Conservation (phyloP, 2,888 invertebrate genomes). For the Actias luna region DNA sequence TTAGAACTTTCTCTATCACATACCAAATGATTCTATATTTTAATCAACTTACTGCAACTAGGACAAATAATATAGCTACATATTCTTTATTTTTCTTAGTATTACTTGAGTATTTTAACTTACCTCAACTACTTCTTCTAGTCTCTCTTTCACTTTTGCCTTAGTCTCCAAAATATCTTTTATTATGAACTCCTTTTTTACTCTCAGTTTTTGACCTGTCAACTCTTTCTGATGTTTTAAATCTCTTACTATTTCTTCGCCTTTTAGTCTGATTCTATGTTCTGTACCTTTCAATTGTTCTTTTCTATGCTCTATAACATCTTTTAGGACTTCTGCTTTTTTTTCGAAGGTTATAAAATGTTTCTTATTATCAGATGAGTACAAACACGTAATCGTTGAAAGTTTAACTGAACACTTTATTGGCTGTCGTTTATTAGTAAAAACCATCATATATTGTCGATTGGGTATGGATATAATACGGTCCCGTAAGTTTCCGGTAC, state of each 20-base stretch:
- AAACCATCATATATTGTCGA: conserved; percentile 37
- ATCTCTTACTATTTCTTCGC: conserved; percentile 70
- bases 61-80: too few species aligned
- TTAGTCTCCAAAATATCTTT: conserved; percentile 87
- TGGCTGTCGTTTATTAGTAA: conserved; percentile 35
- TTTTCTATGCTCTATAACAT: conserved; percentile 83
- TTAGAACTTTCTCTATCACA: too few species aligned
- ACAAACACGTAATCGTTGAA: conserved; percentile 48
- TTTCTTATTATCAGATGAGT: conserved; percentile 66
- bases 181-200: conserved; percentile 83
- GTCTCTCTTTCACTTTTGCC: conserved; percentile 86
- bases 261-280: conserved; percentile 67
- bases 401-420: conserved; percentile 38
- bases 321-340: conserved; percentile 76
- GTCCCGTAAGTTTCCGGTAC: conserved; percentile 31
- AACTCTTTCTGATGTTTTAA: conserved; percentile 70
- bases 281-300: conserved; percentile 83
- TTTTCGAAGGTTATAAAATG: conserved; percentile 67
- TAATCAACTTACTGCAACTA: too few species aligned
- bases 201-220: conserved; percentile 72
- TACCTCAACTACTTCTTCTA: conserved; percentile 89
- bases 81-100: too few species aligned
- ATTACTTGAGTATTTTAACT: neutral
- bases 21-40: too few species aligned
- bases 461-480: conserved; percentile 33